Conservation (phyloP, 2,797 vertebrate genomes). For the Esox lucius region DNA sequence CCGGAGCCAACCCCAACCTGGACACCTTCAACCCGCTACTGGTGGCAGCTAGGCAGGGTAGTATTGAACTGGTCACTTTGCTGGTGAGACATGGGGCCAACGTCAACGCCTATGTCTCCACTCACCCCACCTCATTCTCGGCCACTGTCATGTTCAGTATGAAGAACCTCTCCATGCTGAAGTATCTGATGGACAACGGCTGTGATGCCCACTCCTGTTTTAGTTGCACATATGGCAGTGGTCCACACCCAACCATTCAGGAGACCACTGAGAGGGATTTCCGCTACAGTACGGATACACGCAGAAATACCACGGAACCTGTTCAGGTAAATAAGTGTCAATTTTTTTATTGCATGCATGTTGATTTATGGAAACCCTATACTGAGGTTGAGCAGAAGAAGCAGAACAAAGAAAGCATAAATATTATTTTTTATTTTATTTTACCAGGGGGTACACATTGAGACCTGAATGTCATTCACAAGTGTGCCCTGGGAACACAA, state of each 20-base stretch:
- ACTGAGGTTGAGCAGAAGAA: not conserved
- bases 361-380: not conserved
- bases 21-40: slow-evolving; percentile 87
- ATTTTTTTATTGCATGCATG: not conserved
- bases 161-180: slow-evolving; percentile 80
- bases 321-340: slow-evolving; percentile 72
- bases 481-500: too few relatives aligned
- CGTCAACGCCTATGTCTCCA: slow-evolving; percentile 79
- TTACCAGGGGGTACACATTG: too few relatives aligned
- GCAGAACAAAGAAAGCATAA: too few relatives aligned
- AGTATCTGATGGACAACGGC: slow-evolving; percentile 85
- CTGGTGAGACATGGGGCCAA: slow-evolving; percentile 83
- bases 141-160: slow-evolving; percentile 84
- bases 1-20: slow-evolving; percentile 84
- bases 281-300: slow-evolving; percentile 37
- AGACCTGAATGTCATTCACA: too few relatives aligned
- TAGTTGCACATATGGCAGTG: slow-evolving; percentile 76
- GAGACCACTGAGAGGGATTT: slow-evolving; percentile 43
- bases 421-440: too few relatives aligned
- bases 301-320: not conserved
- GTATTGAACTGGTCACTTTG: slow-evolving; percentile 78
- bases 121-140: slow-evolving; percentile 84
- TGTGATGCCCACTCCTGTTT: slow-evolving; percentile 83
- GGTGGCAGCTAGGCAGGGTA: slow-evolving; percentile 82
- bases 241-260: slow-evolving; percentile 73